Percentiles rank a stretch among this genome's conserved stretches.
These are phyloP conservation scores for Homarus americanus DNA, from an alignment of 1,140 invertebrate species.

Conservation along the genomic window DNA sequence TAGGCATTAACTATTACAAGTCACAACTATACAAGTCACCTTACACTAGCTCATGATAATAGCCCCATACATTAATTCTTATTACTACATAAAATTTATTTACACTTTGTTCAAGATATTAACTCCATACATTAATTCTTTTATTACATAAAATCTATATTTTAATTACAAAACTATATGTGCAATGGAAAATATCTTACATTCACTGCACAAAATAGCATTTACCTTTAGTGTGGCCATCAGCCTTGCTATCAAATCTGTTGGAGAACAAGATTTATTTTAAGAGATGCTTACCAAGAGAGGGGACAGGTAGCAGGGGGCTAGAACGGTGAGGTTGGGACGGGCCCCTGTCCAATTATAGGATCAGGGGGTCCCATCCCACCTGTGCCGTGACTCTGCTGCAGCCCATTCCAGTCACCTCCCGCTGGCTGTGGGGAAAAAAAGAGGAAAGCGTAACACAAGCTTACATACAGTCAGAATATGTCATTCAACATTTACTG, in stretches of 20 bases:
- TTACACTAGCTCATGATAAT: no score
- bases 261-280: background rate
- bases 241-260: background rate
- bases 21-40: no score
- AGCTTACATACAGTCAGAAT: conserved; percentile 22
- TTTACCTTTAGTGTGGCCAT: background rate
- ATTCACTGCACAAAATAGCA: background rate
- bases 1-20: no score
- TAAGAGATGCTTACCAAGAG: conserved; percentile 57
- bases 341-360: conserved; percentile 45
- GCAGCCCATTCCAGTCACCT: conserved; percentile 54
- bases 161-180: no score
- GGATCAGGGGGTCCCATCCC: conserved; percentile 67
- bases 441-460: conserved; percentile 70
- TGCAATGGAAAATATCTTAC: no score
- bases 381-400: conserved; percentile 56
- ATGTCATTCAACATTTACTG: background rate
- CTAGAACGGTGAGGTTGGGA: conserved; percentile 63
- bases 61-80: no score
- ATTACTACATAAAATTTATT: no score
- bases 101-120: no score
- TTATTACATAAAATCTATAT: no score
- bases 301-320: conserved; percentile 46
- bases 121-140: no score
- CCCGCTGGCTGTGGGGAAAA: conserved; percentile 65